phyloP scores from a whole-genome alignment of 2,888 invertebrate genomes.

The Azorinus chamasolen region DNA sequence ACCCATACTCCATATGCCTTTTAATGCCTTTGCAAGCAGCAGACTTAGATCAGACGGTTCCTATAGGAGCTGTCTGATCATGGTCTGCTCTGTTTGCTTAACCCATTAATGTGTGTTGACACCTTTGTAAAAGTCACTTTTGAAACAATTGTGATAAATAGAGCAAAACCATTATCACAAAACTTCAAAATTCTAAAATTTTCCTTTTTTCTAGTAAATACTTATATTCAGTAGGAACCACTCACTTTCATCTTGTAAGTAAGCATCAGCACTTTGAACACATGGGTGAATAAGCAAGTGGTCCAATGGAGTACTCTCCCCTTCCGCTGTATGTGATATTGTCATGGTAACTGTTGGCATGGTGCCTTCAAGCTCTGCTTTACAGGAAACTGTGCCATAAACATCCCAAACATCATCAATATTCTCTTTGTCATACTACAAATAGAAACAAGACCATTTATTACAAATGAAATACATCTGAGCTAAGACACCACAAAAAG shows the following conservation, averaged over 20 bases:
- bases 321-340: constrained; percentile 73
- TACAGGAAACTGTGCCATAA: constrained; percentile 80
- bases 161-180: too few relatives aligned
- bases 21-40: too few relatives aligned
- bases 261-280: constrained; percentile 81
- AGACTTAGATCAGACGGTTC: too few relatives aligned
- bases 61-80: too few relatives aligned
- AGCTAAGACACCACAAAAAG: neutral
- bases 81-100: too few relatives aligned
- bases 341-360: constrained; percentile 80
- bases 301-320: constrained; percentile 74
- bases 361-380: constrained; percentile 81
- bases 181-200: too few relatives aligned
- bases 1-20: too few relatives aligned
- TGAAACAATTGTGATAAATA: too few relatives aligned
- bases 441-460: neutral
- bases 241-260: constrained; percentile 67
- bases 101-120: too few relatives aligned
- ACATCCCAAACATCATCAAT: constrained; percentile 77
- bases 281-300: constrained; percentile 81
- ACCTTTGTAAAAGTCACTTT: too few relatives aligned
- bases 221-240: too few relatives aligned
- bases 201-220: too few relatives aligned
- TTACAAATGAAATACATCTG: neutral
- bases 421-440: constrained; percentile 79